Evolutionary conservation across 2,888 invertebrate species (phyloP).

Genomic region (Cephalotes varians): DNA sequence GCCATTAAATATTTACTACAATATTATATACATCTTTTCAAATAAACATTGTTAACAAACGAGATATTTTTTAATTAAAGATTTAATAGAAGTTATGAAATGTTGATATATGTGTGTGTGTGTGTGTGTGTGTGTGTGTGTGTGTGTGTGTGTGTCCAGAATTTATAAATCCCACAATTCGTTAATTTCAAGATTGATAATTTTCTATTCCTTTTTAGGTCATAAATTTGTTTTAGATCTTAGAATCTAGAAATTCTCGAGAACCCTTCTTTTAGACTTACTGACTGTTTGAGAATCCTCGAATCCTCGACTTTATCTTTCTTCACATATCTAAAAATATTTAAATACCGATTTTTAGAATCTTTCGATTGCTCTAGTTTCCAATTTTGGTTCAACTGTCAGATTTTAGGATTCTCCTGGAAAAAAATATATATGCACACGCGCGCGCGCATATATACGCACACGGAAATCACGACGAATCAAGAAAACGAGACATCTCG

Average conservation of each 20-base stretch:
- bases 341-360: background rate
- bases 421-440: background rate
- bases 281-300: too few relatives aligned
- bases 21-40: background rate
- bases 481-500: slow-evolving; percentile 27
- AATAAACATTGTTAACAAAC: background rate
- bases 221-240: background rate
- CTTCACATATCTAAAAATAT: background rate
- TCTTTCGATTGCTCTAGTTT: background rate
- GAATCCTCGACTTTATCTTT: background rate
- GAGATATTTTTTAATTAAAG: background rate
- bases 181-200: background rate
- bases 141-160: too few relatives aligned
- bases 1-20: background rate
- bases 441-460: background rate
- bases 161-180: too few relatives aligned
- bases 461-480: slow-evolving; percentile 29
- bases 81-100: background rate
- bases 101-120: too few relatives aligned
- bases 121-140: too few relatives aligned
- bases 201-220: background rate
- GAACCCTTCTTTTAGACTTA: too few relatives aligned
- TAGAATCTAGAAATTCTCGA: background rate
- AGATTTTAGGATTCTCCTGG: background rate
- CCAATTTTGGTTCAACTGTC: background rate